These are phyloP conservation scores for Rhynchomys soricoides DNA, from an alignment of 2,113 vertebrate genomes.

Conservation along the genomic window DNA sequence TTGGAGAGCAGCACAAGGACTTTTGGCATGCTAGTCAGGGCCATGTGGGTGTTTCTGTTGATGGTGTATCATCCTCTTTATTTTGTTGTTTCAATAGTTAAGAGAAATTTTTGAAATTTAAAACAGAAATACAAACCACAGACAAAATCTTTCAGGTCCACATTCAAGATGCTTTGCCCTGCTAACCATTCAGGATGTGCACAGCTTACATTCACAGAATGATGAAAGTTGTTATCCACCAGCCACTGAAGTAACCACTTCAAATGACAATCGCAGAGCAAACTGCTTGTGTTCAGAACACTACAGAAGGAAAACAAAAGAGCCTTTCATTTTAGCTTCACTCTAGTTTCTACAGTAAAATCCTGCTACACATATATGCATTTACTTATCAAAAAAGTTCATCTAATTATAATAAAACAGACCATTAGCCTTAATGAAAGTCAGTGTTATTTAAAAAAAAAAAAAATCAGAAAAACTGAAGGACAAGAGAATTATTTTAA, in stretches of 20 bases:
- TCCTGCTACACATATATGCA: not conserved
- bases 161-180: conserved; percentile 86
- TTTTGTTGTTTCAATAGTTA: not conserved
- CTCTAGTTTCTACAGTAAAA: conserved; percentile 28
- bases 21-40: not conserved
- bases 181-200: conserved; percentile 88
- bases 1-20: not conserved
- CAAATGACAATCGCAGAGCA: conserved; percentile 91
- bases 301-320: conserved; percentile 79
- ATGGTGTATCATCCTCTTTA: not conserved
- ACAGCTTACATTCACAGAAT: conserved; percentile 84
- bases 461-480: not conserved
- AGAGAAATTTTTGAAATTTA: not conserved
- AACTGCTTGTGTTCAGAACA: conserved; percentile 87
- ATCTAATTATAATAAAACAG: conserved; percentile 13
- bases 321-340: conserved; percentile 21
- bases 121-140: conserved; percentile 87
- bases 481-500: not conserved
- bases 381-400: conserved; percentile 40
- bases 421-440: not conserved
- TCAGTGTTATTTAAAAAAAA: not conserved
- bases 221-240: conserved; percentile 80
- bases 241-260: conserved; percentile 89
- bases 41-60: not conserved
- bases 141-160: conserved; percentile 87